Evolutionary conservation across 2,113 vertebrate species (phyloP), one percentile per base, ranked within the genome.

Genomic region (Ardeotis arabs): DNA sequence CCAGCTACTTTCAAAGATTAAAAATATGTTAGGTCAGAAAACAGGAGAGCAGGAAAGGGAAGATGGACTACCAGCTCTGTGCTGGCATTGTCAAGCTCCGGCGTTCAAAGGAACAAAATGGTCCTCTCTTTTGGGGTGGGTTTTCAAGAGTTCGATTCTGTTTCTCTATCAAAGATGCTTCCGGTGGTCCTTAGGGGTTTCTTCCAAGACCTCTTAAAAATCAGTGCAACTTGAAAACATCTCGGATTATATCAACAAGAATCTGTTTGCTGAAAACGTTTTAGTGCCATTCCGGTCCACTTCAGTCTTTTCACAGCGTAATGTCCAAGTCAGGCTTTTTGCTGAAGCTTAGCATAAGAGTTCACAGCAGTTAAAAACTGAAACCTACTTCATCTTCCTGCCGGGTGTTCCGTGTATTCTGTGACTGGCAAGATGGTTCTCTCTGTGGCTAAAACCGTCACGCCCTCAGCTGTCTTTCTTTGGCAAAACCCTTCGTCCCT

Each of bases 201-300:
- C 82, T 52, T 4, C 9, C 15, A 53, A 50, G 29, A 39, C 5
- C 14, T 84, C 39, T 87, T 72, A 63, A 87, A 84, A 75, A 56
- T 56, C 31, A 33, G 4, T 77, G 17, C 45, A 56, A 25, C 47
- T 62, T 86, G 23, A 62, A 55, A 85, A 72, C 1, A 0, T 76
- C 66, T 85, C 62, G 9, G 66, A 5, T 23, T n/a, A 0, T 77
- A 33, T 73, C 35, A 37, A 3, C 0, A 0, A 33, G 70, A 76
- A 29, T 31, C 60, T 87, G 19, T 60, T 66, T 45, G 47, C 39
- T 77, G 81, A 74, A 64, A 74, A 13, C 12, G 2, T 87, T 73
- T 91, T 47, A 50, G n/a, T 59, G 14, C 37, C 8, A 1, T 31
- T 68, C 31, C 27, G 59, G 60, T 37, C 33, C 21, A 10, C 47